phyloP scores from a whole-genome alignment of 2,797 vertebrate genomes.

The Spinibarbus caldwelli region DNA sequence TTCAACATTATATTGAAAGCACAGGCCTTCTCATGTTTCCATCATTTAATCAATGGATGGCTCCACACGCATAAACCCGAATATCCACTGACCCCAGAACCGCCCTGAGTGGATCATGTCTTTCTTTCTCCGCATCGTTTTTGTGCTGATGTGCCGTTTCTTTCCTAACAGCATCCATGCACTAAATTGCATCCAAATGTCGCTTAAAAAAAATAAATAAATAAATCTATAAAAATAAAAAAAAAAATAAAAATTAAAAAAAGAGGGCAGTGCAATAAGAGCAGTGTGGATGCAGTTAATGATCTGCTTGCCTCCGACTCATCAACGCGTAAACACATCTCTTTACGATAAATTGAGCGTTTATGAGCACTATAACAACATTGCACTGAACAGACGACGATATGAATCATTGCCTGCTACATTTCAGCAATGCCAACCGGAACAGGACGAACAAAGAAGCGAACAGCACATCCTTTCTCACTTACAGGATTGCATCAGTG shows the following conservation, averaged over 20 bases:
- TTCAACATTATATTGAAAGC: not conserved
- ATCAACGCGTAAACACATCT: not conserved
- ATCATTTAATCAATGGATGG: constrained; percentile 3
- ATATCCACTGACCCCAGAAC: constrained; percentile 27
- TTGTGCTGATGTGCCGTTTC: constrained; percentile 15
- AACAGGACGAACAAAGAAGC: constrained; percentile 51
- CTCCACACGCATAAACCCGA: not conserved
- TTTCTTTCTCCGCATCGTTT: constrained; percentile 9
- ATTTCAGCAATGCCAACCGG: constrained; percentile 32
- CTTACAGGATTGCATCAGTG: constrained; percentile 24
- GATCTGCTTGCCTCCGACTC: not conserved
- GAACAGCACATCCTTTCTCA: not conserved
- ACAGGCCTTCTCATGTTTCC: not conserved
- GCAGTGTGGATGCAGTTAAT: constrained; percentile 16
- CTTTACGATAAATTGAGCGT: not conserved
- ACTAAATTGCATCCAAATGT: constrained; percentile 3
- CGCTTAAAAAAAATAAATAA: not conserved
- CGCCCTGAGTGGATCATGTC: not conserved
- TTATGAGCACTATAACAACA: not conserved
- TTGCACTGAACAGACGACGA: not conserved
- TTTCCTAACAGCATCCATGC: not conserved
- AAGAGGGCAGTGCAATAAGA: not conserved
- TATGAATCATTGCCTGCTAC: not conserved
- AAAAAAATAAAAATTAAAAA: not conserved
- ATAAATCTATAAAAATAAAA: no score